Percentiles rank a stretch among this genome's conserved stretches.
These are phyloP conservation scores for Drosophila ercepeae DNA, from an alignment of 1,140 invertebrate species.

Conservation along the genomic window DNA sequence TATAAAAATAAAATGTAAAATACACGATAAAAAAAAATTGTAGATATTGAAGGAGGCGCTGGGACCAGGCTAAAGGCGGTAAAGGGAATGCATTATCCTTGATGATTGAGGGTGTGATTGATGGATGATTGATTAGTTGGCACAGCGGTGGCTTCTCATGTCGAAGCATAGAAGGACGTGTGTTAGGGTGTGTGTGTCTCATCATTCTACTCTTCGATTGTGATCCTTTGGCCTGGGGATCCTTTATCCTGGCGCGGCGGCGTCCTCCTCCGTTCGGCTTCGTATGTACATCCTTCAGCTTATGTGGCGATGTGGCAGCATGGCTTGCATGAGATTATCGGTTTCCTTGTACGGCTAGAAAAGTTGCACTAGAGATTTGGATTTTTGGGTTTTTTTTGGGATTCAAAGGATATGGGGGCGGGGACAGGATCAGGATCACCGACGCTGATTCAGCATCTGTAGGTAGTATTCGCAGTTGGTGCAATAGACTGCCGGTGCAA, in stretches of 20 bases:
- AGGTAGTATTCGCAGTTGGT: constrained; percentile 96
- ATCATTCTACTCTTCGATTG: constrained; percentile 19
- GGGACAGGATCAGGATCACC: constrained; percentile 46
- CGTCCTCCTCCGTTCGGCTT: constrained; percentile 2
- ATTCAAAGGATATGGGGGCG: background rate
- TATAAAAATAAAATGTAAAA: background rate
- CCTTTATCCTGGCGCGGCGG: background rate
- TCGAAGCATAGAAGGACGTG: constrained; percentile 69
- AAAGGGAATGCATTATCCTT: constrained; percentile 22
- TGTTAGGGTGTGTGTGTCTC: constrained; percentile 2
- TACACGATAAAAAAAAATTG: background rate
- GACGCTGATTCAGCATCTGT: constrained; percentile 85
- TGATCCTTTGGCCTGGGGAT: background rate
- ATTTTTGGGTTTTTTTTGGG: background rate
- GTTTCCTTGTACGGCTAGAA: constrained; percentile 62
- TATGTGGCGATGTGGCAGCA: constrained; percentile 65
- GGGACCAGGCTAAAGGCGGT: background rate
- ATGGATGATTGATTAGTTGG: constrained; percentile 30
- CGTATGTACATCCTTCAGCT: constrained; percentile 50
- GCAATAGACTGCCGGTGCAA: constrained; percentile 91
- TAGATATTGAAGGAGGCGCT: background rate
- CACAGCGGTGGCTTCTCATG: constrained; percentile 71
- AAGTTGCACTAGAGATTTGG: constrained; percentile 26
- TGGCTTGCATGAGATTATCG: constrained; percentile 69
- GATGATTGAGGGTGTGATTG: constrained; percentile 28